phyloP scores from a whole-genome alignment of 2,888 invertebrate species.

The Idaea aversata region DNA sequence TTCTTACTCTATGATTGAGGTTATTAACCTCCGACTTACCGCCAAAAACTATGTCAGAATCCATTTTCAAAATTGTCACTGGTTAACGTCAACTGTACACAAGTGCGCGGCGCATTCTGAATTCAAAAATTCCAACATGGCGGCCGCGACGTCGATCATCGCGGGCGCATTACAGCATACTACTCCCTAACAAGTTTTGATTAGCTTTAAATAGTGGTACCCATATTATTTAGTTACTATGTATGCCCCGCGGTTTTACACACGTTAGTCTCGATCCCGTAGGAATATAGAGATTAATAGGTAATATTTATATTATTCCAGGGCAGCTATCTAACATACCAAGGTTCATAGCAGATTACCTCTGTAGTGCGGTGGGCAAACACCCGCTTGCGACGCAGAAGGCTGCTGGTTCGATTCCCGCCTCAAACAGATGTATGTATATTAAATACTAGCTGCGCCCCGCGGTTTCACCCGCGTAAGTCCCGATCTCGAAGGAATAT shows the following conservation, averaged over 20 bases:
- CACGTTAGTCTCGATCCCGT: background rate
- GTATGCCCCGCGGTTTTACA: background rate
- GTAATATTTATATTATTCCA: background rate
- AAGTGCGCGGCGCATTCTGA: constrained; percentile 56
- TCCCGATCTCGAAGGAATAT: no score
- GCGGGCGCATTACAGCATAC: constrained; percentile 74
- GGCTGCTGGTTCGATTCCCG: no score
- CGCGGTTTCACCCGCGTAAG: no score
- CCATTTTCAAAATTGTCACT: constrained; percentile 66
- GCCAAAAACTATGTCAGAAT: constrained; percentile 40
- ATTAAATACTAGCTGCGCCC: no score
- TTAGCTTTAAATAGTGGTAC: constrained; percentile 83
- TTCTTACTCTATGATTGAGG: background rate
- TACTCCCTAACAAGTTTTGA: constrained; percentile 82
- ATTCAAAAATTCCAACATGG: constrained; percentile 59
- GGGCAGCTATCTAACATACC: background rate
- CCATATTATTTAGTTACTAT: constrained; percentile 78
- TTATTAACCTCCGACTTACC: constrained; percentile 32
- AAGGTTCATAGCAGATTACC: background rate
- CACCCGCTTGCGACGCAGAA: no score
- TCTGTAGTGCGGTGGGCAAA: no score
- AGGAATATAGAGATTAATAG: background rate
- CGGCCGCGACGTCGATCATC: constrained; percentile 51
- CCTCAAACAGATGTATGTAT: no score
- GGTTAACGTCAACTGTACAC: constrained; percentile 59